Percentiles rank a stretch among this genome's conserved stretches.
Evolutionary conservation across 2,888 invertebrate species (phyloP).

Genomic region (Brachyptera putata): DNA sequence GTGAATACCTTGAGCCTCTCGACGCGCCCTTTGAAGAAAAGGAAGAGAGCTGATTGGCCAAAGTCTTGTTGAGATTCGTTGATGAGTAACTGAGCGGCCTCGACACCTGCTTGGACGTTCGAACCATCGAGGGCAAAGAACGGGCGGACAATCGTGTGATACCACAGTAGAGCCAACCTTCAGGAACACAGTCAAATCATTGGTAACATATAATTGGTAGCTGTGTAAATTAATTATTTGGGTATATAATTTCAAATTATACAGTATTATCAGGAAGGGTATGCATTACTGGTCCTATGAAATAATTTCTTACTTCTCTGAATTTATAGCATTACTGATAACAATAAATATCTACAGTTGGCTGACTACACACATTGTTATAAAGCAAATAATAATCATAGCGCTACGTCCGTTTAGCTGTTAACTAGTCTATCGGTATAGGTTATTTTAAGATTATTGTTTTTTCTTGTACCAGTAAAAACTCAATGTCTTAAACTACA

Average conservation of each 20-base stretch:
- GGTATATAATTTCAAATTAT: neutral
- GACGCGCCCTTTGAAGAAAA: constrained; percentile 62
- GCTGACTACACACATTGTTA: too few species aligned
- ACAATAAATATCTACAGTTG: too few species aligned
- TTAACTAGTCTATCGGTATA: too few species aligned
- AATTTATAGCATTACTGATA: too few species aligned
- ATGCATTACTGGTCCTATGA: too few species aligned
- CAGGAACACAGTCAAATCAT: constrained; percentile 38
- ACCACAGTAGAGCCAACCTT: constrained; percentile 59
- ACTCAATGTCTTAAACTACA: too few species aligned
- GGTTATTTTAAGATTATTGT: too few species aligned
- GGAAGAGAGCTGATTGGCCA: constrained; percentile 58
- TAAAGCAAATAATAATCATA: too few species aligned
- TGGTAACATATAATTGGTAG: neutral
- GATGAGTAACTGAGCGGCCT: constrained; percentile 51
- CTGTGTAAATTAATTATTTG: neutral
- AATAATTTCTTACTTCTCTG: too few species aligned
- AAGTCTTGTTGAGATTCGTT: constrained; percentile 53
- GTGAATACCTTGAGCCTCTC: constrained; percentile 60
- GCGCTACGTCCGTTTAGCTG: too few species aligned
- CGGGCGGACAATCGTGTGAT: constrained; percentile 63
- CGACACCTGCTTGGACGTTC: constrained; percentile 55
- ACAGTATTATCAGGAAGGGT: too few species aligned
- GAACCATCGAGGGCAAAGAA: constrained; percentile 62
- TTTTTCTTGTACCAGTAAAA: too few species aligned